Base-by-base conservation (phyloP, 2,797 vertebrate genomes). In the Leptatherina wallacei region DNA sequence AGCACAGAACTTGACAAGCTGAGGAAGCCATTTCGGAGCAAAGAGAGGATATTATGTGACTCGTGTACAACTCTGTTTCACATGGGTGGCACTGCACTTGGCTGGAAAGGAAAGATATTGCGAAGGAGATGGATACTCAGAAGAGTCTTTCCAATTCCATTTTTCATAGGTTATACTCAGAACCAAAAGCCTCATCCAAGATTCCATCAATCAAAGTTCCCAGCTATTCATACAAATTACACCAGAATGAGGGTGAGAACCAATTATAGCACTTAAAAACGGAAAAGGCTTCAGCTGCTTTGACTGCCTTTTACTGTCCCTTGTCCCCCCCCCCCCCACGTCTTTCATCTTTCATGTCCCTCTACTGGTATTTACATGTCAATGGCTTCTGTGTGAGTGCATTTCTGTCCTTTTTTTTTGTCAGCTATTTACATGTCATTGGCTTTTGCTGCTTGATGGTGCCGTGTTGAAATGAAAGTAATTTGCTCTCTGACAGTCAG, bases 381-480 rank as follows among this genome's bases (percentile, higher is more conserved):
- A 91, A 90, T 89, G 87, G 90, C 85, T 90, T 89, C 49, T 73
- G 75, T 47, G 59, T 89, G 83, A 91, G 77, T 90, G 87, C 82
- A 74, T 88, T 76, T 88, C 75, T 87, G 42, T 71, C 64, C 44
- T 51, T 59, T 63, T 51, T 65, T 78, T 81, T 61, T 35, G 65
- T 60, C 80, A 80, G 65, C 82, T 88, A 91, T 92, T 92, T 91
- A 89, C 88, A 91, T 92, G 86, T 91, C 91, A 89, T 78, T 86
- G 86, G 77, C 68, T 90, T 83, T 82, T 42, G 49, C 82, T 80
- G 81, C 84, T 91, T 80, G 84, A 91, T 88, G 86, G 88, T 27
- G 49, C 75, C n/a, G 76, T 72, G 47, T 79, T 69, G 80, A 87
- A 89, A 87, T 90, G 85, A 90, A 92, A 90, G 89, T 90, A 88